Percentiles rank a stretch among this genome's conserved stretches.
These are phyloP conservation scores for Eulemur rufifrons DNA, from an alignment of 2,113 vertebrate genomes.

Conservation along the genomic window DNA sequence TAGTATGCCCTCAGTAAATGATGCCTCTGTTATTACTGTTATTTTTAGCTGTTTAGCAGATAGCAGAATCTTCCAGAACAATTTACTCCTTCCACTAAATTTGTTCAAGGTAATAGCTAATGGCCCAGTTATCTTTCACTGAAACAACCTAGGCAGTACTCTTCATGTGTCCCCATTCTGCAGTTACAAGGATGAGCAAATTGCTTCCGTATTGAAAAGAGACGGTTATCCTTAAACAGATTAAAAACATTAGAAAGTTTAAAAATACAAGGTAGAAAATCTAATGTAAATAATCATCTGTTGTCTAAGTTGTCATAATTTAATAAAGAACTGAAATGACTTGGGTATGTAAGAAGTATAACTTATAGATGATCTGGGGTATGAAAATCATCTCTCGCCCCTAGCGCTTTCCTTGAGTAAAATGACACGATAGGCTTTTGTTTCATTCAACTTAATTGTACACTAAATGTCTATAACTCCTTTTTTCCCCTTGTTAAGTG, in stretches of 20 bases:
- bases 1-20: not conserved
- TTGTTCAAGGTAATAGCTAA: not conserved
- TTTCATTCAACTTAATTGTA: not conserved
- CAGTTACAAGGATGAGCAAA: not conserved
- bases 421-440: not conserved
- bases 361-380: not conserved
- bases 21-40: not conserved
- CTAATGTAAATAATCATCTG: not conserved
- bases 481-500: not conserved
- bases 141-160: not conserved
- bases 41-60: not conserved
- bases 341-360: not conserved
- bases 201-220: not conserved
- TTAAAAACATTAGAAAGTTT: conserved; percentile 8
- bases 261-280: not conserved
- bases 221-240: conserved; percentile 16
- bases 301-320: not conserved
- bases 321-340: conserved; percentile 1
- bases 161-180: not conserved
- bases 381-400: not conserved
- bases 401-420: not conserved
- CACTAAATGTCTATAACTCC: not conserved
- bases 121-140: not conserved
- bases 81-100: not conserved
- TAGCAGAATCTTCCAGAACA: not conserved